phyloP scores from a whole-genome alignment of 1,140 invertebrate genomes.

The Drosophila persimilis region DNA sequence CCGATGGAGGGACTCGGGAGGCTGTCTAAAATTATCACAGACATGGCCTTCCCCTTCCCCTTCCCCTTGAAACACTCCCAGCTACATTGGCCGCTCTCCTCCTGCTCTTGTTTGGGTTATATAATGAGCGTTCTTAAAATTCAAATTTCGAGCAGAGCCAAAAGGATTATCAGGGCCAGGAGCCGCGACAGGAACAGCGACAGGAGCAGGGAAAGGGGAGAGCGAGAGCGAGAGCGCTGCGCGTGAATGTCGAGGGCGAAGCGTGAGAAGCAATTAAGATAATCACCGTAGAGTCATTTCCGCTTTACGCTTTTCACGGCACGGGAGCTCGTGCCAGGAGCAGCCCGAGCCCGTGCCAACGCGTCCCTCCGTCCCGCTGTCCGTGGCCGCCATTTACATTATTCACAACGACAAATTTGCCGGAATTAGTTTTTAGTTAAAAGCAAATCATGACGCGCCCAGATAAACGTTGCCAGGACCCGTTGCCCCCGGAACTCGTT shows the following conservation, averaged over 20 bases:
- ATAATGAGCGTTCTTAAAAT: constrained; percentile 69
- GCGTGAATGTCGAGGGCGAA: constrained; percentile 34
- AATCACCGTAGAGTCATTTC: constrained; percentile 72
- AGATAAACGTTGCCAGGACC: constrained; percentile 37
- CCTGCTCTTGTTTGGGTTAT: not conserved
- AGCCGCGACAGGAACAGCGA: not conserved
- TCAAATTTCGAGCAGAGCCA: constrained; percentile 50
- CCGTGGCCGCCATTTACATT: constrained; percentile 48
- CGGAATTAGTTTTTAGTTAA: constrained; percentile 76
- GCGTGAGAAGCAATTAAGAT: constrained; percentile 78
- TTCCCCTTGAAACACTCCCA: not conserved
- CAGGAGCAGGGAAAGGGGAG: not conserved
- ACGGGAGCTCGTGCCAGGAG: constrained; percentile 10
- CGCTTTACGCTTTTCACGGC: constrained; percentile 60
- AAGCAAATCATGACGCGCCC: constrained; percentile 71
- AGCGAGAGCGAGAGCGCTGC: constrained; percentile 1
- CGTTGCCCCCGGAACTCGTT: not conserved
- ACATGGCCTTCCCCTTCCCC: not conserved
- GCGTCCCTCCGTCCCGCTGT: too few species aligned
- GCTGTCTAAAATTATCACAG: constrained; percentile 47
- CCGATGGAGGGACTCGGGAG: not conserved
- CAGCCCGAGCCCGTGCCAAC: not conserved
- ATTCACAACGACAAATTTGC: constrained; percentile 72
- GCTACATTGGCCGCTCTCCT: too few species aligned
- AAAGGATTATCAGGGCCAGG: constrained; percentile 60